Base-by-base conservation (phyloP, 2,888 invertebrate species). In the Eilema depressum region DNA sequence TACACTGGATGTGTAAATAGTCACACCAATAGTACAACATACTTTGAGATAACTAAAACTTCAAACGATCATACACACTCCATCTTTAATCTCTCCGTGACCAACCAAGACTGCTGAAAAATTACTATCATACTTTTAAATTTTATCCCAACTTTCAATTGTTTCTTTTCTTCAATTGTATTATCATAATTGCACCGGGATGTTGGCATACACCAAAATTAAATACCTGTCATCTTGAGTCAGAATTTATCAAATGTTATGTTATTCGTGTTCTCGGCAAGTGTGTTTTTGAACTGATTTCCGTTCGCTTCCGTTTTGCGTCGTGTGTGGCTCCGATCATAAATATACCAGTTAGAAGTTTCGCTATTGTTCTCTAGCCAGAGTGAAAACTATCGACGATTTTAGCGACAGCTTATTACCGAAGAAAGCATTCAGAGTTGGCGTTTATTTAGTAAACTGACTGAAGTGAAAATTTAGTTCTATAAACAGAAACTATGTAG, bases 311-410 rank as follows among this genome's bases (percentile, higher is more conserved):
- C 69, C 63, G 72, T 69, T 73, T 63, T 17, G 59, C 72, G 23
- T 37, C 68, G 72, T 73, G 72, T 73, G 72, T 73, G 72, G 72
- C 63, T 33, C 37, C 61, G 63, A 73, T 69, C 69, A 67, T 69
- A 73, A 73, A 73, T 73, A 73, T 47, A 66, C 57, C 63, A 66
- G 66, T 62, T 41, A 59, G 66, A 60, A 69, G 59, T 69, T 11
- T 26, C 41, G 68, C 61, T 69, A 69, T 73, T 73, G 69, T 73
- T 66, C 63, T 63, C 47, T 63, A 69, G 53, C 23, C 14, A 37
- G 14, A 66, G 69, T 66, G 69, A 66, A 69, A 73, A 69, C 56
- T 69, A 66, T 66, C 47, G 62, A 26, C 62, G 7, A 60, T 68
- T 68, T 59, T 60, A 67, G 53, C 64, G 17, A 53, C 47, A 17